Percentiles rank a stretch among this genome's conserved stretches.
phyloP scores from a whole-genome alignment of 2,797 vertebrate genomes.

The Chaunax sp. region DNA sequence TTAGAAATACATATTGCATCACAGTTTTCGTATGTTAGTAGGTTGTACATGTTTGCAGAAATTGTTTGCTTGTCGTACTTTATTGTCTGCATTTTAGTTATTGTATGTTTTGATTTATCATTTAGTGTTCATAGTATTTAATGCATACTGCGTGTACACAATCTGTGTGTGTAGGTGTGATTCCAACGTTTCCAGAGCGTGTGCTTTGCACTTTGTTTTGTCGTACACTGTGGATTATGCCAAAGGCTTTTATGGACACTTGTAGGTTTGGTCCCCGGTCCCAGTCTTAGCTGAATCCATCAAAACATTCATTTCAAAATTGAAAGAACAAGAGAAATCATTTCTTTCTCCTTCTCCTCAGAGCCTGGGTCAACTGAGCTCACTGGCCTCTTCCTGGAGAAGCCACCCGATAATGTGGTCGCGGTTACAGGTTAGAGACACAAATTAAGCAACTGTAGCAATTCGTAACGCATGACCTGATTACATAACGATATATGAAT shows the following conservation, averaged over 20 bases:
- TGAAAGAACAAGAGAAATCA: background rate
- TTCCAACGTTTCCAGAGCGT: background rate
- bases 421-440: conserved; percentile 69
- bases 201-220: conserved; percentile 25
- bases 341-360: conserved; percentile 46
- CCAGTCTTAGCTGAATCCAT: background rate
- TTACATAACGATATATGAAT: background rate
- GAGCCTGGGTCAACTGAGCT: conserved; percentile 68
- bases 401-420: conserved; percentile 50
- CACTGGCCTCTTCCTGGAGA: conserved; percentile 81
- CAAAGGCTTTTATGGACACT: background rate
- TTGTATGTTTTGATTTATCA: conserved; percentile 7
- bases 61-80: background rate
- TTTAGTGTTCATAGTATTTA: conserved; percentile 4
- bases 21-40: background rate
- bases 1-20: background rate
- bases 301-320: background rate
- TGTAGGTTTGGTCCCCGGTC: background rate
- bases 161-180: background rate
- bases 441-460: background rate
- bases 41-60: conserved; percentile 11
- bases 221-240: conserved; percentile 8
- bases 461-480: background rate
- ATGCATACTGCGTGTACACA: background rate
- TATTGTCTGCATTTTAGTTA: background rate